Evolutionary conservation across 2,888 invertebrate genomes (phyloP).

Genomic region (Lasius platythorax): DNA sequence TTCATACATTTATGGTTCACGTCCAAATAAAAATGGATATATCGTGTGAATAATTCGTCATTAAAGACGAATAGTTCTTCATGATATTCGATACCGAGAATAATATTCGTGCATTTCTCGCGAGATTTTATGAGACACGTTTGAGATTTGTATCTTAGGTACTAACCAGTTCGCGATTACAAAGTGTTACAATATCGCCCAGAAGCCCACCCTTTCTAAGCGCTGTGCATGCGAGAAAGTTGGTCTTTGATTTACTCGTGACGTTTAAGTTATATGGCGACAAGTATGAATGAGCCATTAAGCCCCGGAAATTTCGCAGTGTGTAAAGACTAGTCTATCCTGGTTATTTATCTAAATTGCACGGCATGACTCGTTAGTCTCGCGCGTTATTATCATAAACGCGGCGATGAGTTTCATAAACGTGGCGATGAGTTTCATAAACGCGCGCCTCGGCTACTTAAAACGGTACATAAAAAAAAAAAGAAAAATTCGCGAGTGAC

Average conservation of each 20-base stretch:
- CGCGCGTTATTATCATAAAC: constrained; percentile 58
- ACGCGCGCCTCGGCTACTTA: constrained; percentile 11
- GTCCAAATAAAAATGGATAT: not conserved
- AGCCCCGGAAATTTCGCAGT: constrained; percentile 63
- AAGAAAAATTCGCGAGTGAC: not conserved
- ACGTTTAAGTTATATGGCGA: constrained; percentile 59
- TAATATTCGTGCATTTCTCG: constrained; percentile 15
- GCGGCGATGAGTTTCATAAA: constrained; percentile 30
- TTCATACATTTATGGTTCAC: not conserved
- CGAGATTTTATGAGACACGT: constrained; percentile 16
- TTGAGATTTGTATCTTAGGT: constrained; percentile 33
- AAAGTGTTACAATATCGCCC: constrained; percentile 47
- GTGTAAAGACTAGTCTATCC: constrained; percentile 56
- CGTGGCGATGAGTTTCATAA: constrained; percentile 27
- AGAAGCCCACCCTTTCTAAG: constrained; percentile 38
- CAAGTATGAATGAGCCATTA: constrained; percentile 67
- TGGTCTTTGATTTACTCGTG: constrained; percentile 61
- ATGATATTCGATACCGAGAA: constrained; percentile 10
- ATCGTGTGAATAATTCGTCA: constrained; percentile 30
- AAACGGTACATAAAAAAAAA: not conserved
- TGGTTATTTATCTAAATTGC: constrained; percentile 78
- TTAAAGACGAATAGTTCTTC: not conserved
- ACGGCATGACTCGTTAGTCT: constrained; percentile 67
- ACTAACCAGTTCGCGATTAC: constrained; percentile 51
- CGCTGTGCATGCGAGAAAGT: constrained; percentile 34